These are phyloP conservation scores for Pseudochirops corinnae DNA, from an alignment of 2,797 vertebrate species.

Conservation along the genomic window DNA sequence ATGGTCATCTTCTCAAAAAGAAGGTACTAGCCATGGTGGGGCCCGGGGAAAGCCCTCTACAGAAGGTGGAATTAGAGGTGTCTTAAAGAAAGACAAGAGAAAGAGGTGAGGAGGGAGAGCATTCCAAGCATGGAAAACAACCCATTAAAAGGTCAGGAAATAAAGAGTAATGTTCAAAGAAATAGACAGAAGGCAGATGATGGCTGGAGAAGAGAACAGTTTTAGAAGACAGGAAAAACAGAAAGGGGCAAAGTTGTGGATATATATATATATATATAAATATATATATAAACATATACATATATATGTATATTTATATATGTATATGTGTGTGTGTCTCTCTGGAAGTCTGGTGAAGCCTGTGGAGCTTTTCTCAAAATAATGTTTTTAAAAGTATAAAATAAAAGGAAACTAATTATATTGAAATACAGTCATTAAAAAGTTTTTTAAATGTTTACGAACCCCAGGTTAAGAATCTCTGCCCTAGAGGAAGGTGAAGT, in stretches of 20 bases:
- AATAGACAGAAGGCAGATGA: not conserved
- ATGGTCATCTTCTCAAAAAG: not conserved
- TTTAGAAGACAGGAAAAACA: not conserved
- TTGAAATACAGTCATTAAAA: not conserved
- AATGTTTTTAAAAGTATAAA: not conserved
- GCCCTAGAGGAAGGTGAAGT: not conserved
- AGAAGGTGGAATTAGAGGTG: not conserved
- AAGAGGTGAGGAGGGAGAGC: not conserved
- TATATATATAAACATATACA: too few species aligned
- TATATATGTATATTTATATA: too few species aligned
- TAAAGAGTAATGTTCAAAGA: not conserved
- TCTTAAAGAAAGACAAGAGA: not conserved
- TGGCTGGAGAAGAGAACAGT: not conserved
- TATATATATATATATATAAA: too few species aligned
- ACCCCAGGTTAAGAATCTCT: not conserved
- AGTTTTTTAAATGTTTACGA: not conserved
- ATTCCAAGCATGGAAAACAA: not conserved
- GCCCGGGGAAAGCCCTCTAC: not conserved
- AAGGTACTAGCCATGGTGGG: not conserved
- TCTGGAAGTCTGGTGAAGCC: too few species aligned
- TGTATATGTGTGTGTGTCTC: too few species aligned
- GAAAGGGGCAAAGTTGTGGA: not conserved
- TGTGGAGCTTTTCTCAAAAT: not conserved
- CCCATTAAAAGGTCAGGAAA: not conserved
- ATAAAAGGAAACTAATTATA: not conserved